A percentile compares a stretch with the other conserved stretches of the same genome.
Evolutionary conservation across 2,888 invertebrate genomes (phyloP).

Genomic region (Callosobruchus maculatus): DNA sequence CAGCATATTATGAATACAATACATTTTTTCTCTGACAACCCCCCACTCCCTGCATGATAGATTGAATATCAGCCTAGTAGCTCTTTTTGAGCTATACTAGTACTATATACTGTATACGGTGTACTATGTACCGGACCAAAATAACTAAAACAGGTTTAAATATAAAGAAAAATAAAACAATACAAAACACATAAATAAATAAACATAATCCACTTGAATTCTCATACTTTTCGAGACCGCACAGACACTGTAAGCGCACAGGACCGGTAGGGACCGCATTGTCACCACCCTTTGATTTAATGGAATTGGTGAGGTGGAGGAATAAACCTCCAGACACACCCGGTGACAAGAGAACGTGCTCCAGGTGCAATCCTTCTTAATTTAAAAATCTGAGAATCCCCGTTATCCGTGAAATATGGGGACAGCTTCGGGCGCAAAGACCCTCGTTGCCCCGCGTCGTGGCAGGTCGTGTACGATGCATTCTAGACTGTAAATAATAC

Average conservation of each 20-base stretch:
- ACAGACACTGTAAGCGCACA: not conserved
- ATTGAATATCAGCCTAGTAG: too few species aligned
- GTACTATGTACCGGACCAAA: too few species aligned
- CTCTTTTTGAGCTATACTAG: too few species aligned
- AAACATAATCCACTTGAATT: too few species aligned
- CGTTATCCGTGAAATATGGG: not conserved
- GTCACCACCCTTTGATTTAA: not conserved
- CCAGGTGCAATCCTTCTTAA: not conserved
- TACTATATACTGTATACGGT: too few species aligned
- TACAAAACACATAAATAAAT: too few species aligned
- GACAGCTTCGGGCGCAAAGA: not conserved
- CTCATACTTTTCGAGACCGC: too few species aligned
- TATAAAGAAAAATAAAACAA: too few species aligned
- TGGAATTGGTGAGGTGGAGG: not conserved
- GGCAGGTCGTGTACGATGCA: not conserved
- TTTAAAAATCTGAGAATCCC: not conserved
- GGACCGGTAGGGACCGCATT: not conserved
- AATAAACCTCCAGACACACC: not conserved
- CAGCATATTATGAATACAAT: too few species aligned
- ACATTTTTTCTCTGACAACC: too few species aligned
- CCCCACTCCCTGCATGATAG: too few species aligned
- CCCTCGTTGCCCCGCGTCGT: not conserved
- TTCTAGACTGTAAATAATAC: not conserved
- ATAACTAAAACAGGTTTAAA: too few species aligned
- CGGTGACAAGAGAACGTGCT: not conserved